Conservation (phyloP, 2,113 vertebrate species). For the Artemisiospiza belli region DNA sequence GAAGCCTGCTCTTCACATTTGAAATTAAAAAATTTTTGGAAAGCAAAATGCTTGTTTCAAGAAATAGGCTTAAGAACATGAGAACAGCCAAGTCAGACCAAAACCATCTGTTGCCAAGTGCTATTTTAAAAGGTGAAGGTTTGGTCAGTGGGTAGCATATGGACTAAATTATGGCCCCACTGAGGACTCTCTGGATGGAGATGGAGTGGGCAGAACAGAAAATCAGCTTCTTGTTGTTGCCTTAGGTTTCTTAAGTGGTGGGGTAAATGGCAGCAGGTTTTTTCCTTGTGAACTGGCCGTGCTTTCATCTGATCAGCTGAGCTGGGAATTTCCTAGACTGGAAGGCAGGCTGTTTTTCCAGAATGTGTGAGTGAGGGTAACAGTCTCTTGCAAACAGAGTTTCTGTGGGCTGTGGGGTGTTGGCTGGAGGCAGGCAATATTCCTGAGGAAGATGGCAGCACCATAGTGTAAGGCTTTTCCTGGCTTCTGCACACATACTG, state of each 20-base stretch:
- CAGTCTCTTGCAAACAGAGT: background rate
- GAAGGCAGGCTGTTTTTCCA: background rate
- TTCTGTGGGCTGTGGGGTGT: background rate
- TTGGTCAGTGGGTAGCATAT: background rate
- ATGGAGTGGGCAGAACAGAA: background rate
- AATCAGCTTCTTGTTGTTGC: background rate
- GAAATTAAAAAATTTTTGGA: background rate
- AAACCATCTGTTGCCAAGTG: background rate
- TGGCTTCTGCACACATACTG: background rate
- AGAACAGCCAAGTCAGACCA: background rate
- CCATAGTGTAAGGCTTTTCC: background rate
- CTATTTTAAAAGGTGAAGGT: background rate
- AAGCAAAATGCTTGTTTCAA: background rate
- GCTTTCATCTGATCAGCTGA: background rate
- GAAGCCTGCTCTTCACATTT: background rate
- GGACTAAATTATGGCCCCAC: background rate
- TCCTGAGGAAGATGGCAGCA: background rate
- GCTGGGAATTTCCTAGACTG: background rate
- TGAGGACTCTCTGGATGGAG: background rate
- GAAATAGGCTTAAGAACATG: background rate
- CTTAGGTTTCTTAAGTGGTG: background rate
- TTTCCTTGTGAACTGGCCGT: background rate
- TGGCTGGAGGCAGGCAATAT: background rate
- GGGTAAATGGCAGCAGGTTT: background rate
- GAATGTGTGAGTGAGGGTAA: background rate